phyloP scores from a whole-genome alignment of 1,140 invertebrate species.

The Odontomachus brunneus region DNA sequence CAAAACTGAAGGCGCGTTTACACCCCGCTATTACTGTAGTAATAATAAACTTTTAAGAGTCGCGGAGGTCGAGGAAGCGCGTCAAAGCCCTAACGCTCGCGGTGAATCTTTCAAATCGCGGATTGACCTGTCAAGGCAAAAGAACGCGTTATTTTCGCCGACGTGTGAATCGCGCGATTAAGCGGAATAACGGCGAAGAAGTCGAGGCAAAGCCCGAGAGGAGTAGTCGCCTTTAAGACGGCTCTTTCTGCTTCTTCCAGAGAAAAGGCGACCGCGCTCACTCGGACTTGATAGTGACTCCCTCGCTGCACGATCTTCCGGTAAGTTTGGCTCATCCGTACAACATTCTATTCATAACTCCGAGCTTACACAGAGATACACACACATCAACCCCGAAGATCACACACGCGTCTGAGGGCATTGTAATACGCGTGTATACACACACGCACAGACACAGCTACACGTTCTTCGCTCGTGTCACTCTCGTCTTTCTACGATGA shows the following conservation, averaged over 20 bases:
- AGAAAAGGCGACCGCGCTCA: slow-evolving; percentile 82
- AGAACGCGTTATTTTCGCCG: not conserved
- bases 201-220: not conserved
- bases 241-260: slow-evolving; percentile 75
- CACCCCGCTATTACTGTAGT: no score
- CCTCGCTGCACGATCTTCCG: slow-evolving; percentile 83
- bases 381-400: slow-evolving; percentile 30
- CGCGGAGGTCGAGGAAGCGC: not conserved
- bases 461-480: slow-evolving; percentile 29
- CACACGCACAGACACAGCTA: slow-evolving; percentile 13
- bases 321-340: slow-evolving; percentile 76
- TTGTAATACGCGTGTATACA: slow-evolving; percentile 34
- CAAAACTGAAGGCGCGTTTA: no score
- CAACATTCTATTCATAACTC: slow-evolving; percentile 39
- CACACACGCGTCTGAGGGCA: slow-evolving; percentile 16
- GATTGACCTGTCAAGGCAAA: no score
- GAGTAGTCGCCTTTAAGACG: slow-evolving; percentile 2
- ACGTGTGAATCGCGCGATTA: slow-evolving; percentile 7
- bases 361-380: slow-evolving; percentile 38
- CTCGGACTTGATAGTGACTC: slow-evolving; percentile 83
- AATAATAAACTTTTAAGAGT: no score
- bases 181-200: no score
- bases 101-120: not conserved
- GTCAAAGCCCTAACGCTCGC: not conserved
- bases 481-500: slow-evolving; percentile 42